Base-by-base conservation (phyloP, 2,888 invertebrate species). In the Tetranychus truncatus region DNA sequence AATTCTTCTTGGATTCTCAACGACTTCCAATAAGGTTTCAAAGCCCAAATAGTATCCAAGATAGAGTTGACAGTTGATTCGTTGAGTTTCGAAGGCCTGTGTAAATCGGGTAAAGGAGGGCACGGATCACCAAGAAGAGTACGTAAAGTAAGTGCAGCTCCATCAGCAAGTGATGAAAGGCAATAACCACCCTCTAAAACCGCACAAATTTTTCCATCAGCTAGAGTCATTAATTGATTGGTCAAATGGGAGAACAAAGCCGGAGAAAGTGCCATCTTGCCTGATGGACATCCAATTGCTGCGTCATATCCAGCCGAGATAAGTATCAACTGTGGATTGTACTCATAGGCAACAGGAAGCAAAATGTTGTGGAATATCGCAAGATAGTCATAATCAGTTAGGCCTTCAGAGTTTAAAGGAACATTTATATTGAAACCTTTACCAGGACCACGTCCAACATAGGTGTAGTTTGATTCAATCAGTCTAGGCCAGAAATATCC, bases 111-210 rank as follows among this genome's bases (percentile, higher is more conserved):
- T 1, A 80, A 81, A 21, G 81, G 80, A 0, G 93, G 91, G 79
- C 91, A 91, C 1, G 91, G 87, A 83, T 92, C 90, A 0, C 90
- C 91, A 7, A 95, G 84, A 74, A 96, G 83, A 0, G 90, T 86
- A 77, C 90, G 86, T 24, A 95, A 82, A 0, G 92, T 92, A 75
- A 91, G 83, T 0, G 92, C 91, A 18, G 91, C 93, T 66, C 91
- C 89, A 84, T 95, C 95, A 0, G 92, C 88, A 77, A 96, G 84
- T 0, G 94, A 91, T 73, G 89, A 88, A 69, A 92, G 80, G 81
- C 91, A 94, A 84, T 96, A 96, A 1, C 96, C 96, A 46, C 96
- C 96, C 87, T 97, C 97, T 66, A 97, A 84, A 77, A 93, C 84
- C 5, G 90, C 89, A 78, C 90, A 90, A 73, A 95, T 84, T 80